Evolutionary conservation across 1,140 invertebrate species (phyloP).

Genomic region (Drosophila orena): DNA sequence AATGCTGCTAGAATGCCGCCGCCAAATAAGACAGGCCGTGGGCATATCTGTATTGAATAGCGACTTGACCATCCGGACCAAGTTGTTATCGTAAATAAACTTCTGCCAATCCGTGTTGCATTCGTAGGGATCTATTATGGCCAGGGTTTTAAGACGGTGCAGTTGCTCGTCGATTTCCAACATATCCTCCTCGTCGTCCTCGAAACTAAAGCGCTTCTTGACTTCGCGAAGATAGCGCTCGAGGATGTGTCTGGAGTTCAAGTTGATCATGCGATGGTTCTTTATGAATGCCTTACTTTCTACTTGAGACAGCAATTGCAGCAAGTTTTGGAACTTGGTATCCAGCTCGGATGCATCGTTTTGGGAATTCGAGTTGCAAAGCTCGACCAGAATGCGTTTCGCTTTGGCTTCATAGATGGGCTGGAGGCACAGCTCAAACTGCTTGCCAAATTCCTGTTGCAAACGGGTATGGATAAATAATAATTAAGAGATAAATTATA

Average conservation of each 20-base stretch:
- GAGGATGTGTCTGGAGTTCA: constrained; percentile 67
- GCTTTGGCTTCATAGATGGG: constrained; percentile 81
- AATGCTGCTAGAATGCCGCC: constrained; percentile 72
- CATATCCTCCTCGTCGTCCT: constrained; percentile 69
- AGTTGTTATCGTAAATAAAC: constrained; percentile 79
- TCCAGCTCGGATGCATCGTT: constrained; percentile 19
- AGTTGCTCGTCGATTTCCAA: constrained; percentile 79
- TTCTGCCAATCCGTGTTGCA: constrained; percentile 80
- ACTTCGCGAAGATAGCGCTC: constrained; percentile 70
- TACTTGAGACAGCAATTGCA: constrained; percentile 59
- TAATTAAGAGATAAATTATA: background rate
- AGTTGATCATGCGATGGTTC: constrained; percentile 72
- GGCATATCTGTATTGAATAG: constrained; percentile 75
- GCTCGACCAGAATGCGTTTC: constrained; percentile 70
- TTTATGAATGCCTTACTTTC: constrained; percentile 72
- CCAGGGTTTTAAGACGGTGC: constrained; percentile 75
- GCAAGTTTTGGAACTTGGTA: constrained; percentile 49
- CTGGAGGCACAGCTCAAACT: constrained; percentile 80
- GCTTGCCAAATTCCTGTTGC: constrained; percentile 65
- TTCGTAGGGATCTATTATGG: constrained; percentile 82
- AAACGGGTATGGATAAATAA: background rate
- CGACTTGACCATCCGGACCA: constrained; percentile 61
- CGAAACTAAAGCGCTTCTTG: constrained; percentile 60
- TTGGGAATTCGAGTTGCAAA: constrained; percentile 45
- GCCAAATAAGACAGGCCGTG: constrained; percentile 78